Percentiles rank a stretch among this genome's conserved stretches.
These are phyloP conservation scores for Grammomys dolichurus DNA, from an alignment of 2,113 vertebrate genomes.

Conservation along the genomic window DNA sequence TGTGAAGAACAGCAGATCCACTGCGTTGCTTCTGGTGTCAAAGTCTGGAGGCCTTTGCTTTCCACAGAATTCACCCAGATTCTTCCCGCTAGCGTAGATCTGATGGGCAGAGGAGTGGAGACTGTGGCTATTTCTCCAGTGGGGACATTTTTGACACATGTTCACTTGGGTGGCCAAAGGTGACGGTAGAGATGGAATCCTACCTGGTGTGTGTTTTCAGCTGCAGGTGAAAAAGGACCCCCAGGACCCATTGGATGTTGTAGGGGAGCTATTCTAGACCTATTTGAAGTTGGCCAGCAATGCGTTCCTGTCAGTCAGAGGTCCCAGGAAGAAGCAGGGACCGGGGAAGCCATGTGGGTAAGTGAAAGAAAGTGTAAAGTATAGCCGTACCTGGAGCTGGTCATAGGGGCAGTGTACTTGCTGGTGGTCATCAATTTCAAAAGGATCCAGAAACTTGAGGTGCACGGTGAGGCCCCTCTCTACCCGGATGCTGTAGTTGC, in stretches of 20 bases:
- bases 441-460: conserved; percentile 87
- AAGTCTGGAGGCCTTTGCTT: conserved; percentile 81
- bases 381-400: conserved; percentile 87
- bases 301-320: background rate
- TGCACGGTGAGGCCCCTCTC: conserved; percentile 84
- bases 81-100: conserved; percentile 83
- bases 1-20: conserved; percentile 88
- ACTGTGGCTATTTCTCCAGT: background rate
- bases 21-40: conserved; percentile 86
- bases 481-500: conserved; percentile 90
- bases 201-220: background rate
- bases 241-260: background rate
- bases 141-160: background rate
- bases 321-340: background rate
- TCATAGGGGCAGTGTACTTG: conserved; percentile 89
- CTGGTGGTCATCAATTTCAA: conserved; percentile 90
- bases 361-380: background rate
- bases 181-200: background rate
- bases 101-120: conserved; percentile 52
- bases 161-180: background rate
- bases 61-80: conserved; percentile 87
- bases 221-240: background rate
- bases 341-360: background rate
- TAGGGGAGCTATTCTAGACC: background rate
- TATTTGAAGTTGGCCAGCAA: background rate